These are phyloP conservation scores for Dicerorhinus sumatrensis DNA, from an alignment of 2,113 vertebrate genomes.

Conservation along the genomic window DNA sequence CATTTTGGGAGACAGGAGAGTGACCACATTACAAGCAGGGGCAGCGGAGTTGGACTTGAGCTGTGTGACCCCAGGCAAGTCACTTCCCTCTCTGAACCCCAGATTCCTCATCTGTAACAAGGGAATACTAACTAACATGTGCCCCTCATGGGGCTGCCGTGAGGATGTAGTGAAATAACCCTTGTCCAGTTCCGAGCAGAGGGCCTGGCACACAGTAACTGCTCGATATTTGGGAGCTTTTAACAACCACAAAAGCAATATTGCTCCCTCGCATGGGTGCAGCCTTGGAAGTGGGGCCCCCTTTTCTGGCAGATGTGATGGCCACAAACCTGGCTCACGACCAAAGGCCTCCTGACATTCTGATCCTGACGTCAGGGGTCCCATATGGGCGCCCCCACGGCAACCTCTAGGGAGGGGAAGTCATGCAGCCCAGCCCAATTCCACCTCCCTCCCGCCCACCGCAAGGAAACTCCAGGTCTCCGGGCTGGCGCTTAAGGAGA, in stretches of 20 bases:
- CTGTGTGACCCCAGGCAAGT: too few species aligned
- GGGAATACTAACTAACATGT: not conserved
- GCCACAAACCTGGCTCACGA: not conserved
- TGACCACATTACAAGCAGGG: too few species aligned
- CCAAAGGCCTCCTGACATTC: not conserved
- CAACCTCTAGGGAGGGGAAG: not conserved
- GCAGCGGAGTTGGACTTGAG: too few species aligned
- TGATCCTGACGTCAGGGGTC: too few species aligned
- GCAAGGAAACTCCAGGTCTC: not conserved
- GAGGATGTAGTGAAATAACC: not conserved
- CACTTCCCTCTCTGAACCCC: too few species aligned
- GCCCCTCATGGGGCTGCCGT: not conserved
- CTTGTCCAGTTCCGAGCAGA: not conserved
- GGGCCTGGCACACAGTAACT: not conserved
- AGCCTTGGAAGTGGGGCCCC: not conserved
- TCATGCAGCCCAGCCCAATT: not conserved
- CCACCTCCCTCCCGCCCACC: not conserved
- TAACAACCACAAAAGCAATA: not conserved
- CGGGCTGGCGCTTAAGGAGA: not conserved
- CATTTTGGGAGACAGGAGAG: too few species aligned
- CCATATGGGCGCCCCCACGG: fast-evolving
- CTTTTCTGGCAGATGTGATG: not conserved
- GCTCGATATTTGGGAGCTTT: not conserved
- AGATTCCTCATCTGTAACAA: not conserved
- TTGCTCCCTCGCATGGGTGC: not conserved